A percentile compares a stretch with the other conserved stretches of the same genome.
phyloP scores from a whole-genome alignment of 2,797 vertebrate genomes.

The Anabas testudineus region DNA sequence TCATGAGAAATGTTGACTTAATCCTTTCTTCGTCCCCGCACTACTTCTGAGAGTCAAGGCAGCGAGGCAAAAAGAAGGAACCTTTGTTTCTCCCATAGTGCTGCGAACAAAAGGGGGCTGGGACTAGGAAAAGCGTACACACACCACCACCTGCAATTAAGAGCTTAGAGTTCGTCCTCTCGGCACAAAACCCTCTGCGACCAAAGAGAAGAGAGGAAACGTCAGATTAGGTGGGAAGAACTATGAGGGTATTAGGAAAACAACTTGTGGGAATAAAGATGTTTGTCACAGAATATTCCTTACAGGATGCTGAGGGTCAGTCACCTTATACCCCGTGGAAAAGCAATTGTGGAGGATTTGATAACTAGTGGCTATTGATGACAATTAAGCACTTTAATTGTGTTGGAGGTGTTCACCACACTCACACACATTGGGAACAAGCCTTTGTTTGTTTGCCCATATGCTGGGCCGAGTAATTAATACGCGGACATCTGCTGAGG shows the following conservation, averaged over 20 bases:
- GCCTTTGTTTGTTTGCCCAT: constrained; percentile 75
- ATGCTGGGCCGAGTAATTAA: constrained; percentile 51
- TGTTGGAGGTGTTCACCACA: constrained; percentile 63
- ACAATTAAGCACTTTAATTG: constrained; percentile 73
- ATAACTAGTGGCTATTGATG: constrained; percentile 83
- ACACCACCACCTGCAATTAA: constrained; percentile 82
- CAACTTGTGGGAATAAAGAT: constrained; percentile 68
- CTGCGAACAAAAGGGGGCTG: constrained; percentile 71
- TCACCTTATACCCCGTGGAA: constrained; percentile 78
- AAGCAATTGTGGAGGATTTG: constrained; percentile 75
- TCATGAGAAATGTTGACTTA: constrained; percentile 85
- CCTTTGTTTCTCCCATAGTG: constrained; percentile 75
- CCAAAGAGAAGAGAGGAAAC: constrained; percentile 69
- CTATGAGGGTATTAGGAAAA: constrained; percentile 53
- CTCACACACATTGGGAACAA: constrained; percentile 79
- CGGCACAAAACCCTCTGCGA: constrained; percentile 60
- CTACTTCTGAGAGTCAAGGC: constrained; percentile 75
- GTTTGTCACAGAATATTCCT: constrained; percentile 81
- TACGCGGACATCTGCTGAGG: constrained; percentile 53
- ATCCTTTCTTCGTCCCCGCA: constrained; percentile 69
- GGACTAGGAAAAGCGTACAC: constrained; percentile 65
- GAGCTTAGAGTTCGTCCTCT: constrained; percentile 74
- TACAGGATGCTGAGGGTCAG: constrained; percentile 71
- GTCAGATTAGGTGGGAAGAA: constrained; percentile 75
- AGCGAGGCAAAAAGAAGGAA: constrained; percentile 62